Evolutionary conservation across 2,113 vertebrate species (phyloP).

Genomic region (Colossoma macropomum): DNA sequence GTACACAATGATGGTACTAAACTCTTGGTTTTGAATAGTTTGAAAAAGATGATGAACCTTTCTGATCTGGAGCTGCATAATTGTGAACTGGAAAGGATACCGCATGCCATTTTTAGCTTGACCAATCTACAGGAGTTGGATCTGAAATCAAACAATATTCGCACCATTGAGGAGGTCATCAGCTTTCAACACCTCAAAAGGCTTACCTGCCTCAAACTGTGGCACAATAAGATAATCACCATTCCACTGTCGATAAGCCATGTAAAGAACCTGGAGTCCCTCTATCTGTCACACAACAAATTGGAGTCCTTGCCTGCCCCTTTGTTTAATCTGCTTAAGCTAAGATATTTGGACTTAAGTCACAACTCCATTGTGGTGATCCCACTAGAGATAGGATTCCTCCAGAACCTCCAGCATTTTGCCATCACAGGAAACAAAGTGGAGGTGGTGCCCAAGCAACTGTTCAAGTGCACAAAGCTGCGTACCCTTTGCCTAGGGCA

Average conservation of each 20-base stretch:
- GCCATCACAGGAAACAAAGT: conserved; percentile 93
- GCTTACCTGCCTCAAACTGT: conserved; percentile 94
- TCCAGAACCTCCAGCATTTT: conserved; percentile 96
- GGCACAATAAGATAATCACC: conserved; percentile 97
- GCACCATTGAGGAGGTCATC: conserved; percentile 97
- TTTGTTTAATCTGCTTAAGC: conserved; percentile 93
- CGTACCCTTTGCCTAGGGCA: conserved; percentile 91
- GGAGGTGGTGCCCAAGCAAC: conserved; percentile 90
- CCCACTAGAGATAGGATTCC: conserved; percentile 88
- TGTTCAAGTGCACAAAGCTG: conserved; percentile 95
- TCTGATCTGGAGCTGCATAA: conserved; percentile 93
- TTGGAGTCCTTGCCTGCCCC: conserved; percentile 89
- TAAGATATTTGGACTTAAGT: conserved; percentile 92
- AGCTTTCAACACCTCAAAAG: conserved; percentile 98
- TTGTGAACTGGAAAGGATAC: conserved; percentile 97
- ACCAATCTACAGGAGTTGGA: conserved; percentile 96
- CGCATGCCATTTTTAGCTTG: conserved; percentile 97
- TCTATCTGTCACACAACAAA: conserved; percentile 97
- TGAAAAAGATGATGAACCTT: conserved; percentile 99
- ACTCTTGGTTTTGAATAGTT: conserved; percentile 93
- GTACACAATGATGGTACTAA: conserved; percentile 98
- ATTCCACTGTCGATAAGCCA: conserved; percentile 94
- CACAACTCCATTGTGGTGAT: conserved; percentile 88
- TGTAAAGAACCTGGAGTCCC: conserved; percentile 93
- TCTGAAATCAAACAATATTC: conserved; percentile 96